These are phyloP conservation scores for Disparrhopalites patrizii DNA, from an alignment of 2,888 invertebrate species.

Conservation along the genomic window DNA sequence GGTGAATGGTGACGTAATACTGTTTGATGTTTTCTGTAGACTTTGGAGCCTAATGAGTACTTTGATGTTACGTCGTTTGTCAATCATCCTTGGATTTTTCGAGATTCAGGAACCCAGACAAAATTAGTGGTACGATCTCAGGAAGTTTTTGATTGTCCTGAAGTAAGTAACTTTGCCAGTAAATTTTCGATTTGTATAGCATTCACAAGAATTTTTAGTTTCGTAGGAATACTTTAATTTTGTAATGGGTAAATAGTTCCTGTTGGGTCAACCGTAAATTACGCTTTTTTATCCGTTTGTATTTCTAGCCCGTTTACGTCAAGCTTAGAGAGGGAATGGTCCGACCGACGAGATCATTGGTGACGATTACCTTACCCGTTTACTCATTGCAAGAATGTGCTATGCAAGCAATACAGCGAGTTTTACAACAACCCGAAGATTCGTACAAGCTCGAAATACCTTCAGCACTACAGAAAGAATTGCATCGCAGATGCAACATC, in stretches of 20 bases:
- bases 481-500: slow-evolving; percentile 28
- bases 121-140: slow-evolving; percentile 57
- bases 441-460: slow-evolving; percentile 55
- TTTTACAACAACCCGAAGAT: slow-evolving; percentile 51
- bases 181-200: background rate
- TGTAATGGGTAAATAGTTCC: background rate
- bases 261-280: too few species aligned
- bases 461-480: slow-evolving; percentile 45
- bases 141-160: slow-evolving; percentile 50
- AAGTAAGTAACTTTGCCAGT: slow-evolving; percentile 29
- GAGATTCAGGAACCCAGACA: slow-evolving; percentile 66
- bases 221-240: background rate
- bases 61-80: slow-evolving; percentile 70
- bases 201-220: background rate
- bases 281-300: too few species aligned
- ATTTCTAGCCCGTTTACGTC: slow-evolving; percentile 21
- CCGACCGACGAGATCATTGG: slow-evolving; percentile 50
- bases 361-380: slow-evolving; percentile 58
- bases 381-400: slow-evolving; percentile 56
- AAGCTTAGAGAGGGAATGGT: slow-evolving; percentile 18
- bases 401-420: slow-evolving; percentile 54
- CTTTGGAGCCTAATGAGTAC: slow-evolving; percentile 52
- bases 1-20: background rate
- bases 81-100: slow-evolving; percentile 81
- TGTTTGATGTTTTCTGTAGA: slow-evolving; percentile 36